These are phyloP conservation scores for Nixonia krombeini DNA, from an alignment of 1,140 invertebrate species.

Conservation along the genomic window DNA sequence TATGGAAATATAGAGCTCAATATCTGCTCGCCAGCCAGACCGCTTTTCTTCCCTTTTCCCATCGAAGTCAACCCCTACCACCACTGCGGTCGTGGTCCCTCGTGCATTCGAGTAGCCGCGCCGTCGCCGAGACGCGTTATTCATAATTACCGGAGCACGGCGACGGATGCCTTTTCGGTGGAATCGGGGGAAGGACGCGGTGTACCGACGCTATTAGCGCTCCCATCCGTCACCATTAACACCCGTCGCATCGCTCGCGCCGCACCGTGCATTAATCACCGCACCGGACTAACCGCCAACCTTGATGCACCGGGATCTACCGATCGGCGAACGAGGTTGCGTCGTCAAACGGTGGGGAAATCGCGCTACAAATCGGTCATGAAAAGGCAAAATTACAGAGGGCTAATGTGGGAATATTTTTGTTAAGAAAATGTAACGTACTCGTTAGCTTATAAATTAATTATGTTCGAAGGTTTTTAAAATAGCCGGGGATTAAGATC, in stretches of 20 bases:
- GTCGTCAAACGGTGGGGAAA: not conserved
- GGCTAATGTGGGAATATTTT: not conserved
- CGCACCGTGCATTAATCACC: slow-evolving; percentile 64
- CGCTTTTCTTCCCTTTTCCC: slow-evolving; percentile 56
- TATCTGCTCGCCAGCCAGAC: slow-evolving; percentile 66
- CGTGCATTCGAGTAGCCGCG: slow-evolving; percentile 1
- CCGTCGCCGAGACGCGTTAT: slow-evolving; percentile 2
- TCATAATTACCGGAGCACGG: slow-evolving; percentile 17
- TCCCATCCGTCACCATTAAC: slow-evolving; percentile 66
- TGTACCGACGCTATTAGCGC: slow-evolving; percentile 59
- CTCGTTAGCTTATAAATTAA: no score
- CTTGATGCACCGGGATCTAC: slow-evolving; percentile 15
- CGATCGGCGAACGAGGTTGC: not conserved
- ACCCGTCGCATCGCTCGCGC: slow-evolving; percentile 48
- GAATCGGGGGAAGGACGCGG: slow-evolving; percentile 13
- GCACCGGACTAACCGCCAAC: slow-evolving; percentile 59
- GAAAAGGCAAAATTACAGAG: not conserved
- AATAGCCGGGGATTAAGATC: no score
- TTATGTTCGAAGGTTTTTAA: no score
- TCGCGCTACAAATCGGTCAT: not conserved
- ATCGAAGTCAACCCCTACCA: not conserved
- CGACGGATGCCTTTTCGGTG: slow-evolving; percentile 12
- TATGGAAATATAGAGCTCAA: slow-evolving; percentile 75
- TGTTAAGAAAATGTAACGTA: no score
- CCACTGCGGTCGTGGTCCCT: no score